Percentiles rank a stretch among this genome's conserved stretches.
These are phyloP conservation scores for Scarus forsteni DNA, from an alignment of 2,797 vertebrate genomes.

Conservation along the genomic window DNA sequence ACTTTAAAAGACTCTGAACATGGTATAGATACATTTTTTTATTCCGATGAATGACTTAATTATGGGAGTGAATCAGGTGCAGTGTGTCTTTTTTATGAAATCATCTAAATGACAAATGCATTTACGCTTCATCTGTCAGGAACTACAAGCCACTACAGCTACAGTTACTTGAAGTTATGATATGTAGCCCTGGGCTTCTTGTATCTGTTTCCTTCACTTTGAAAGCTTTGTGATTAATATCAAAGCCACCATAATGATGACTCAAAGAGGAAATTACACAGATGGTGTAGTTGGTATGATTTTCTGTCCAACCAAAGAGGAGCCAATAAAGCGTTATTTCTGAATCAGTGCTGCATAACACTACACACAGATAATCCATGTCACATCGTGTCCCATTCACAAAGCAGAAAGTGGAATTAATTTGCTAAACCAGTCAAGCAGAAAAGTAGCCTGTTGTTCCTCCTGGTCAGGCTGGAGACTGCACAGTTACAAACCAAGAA, in stretches of 20 bases:
- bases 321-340: conserved; percentile 9
- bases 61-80: too few species aligned
- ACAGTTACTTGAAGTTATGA: too few species aligned
- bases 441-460: conserved; percentile 25
- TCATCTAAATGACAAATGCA: not conserved
- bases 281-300: conserved; percentile 13
- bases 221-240: conserved; percentile 6
- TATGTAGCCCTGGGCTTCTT: not conserved
- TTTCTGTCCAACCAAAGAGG: conserved; percentile 15
- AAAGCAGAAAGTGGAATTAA: conserved; percentile 22
- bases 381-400: conserved; percentile 15
- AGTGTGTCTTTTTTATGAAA: too few species aligned
- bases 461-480: not conserved
- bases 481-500: conserved; percentile 2
- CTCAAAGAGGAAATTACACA: not conserved
- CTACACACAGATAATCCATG: conserved; percentile 10
- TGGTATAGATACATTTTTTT: too few species aligned
- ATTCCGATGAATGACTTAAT: too few species aligned
- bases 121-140: conserved; percentile 12
- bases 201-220: not conserved
- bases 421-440: conserved; percentile 31
- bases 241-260: not conserved
- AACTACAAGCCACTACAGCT: conserved; percentile 2
- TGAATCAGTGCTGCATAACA: conserved; percentile 5
- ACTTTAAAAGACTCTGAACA: too few species aligned